These are phyloP conservation scores for Plectrocnemia conspersa DNA, from an alignment of 1,140 invertebrate genomes.

Conservation along the genomic window DNA sequence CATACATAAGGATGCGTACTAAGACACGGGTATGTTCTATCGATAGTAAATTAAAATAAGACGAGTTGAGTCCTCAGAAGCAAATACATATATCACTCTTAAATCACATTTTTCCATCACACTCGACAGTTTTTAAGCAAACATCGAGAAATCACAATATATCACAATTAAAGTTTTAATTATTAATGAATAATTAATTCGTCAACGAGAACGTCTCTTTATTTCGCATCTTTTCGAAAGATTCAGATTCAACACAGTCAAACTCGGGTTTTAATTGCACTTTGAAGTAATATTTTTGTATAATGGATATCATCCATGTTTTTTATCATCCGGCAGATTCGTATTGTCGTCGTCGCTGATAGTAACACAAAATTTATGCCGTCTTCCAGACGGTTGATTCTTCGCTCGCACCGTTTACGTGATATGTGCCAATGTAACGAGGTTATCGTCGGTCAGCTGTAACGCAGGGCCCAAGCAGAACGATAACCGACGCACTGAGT, in stretches of 20 bases:
- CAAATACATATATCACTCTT: conserved; percentile 36
- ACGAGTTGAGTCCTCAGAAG: conserved; percentile 30
- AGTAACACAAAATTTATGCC: conserved; percentile 1
- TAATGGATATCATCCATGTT: conserved; percentile 17
- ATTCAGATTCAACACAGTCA: conserved; percentile 23
- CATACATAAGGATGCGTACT: too few relatives aligned
- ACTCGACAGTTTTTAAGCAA: conserved; percentile 36
- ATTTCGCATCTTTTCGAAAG: conserved; percentile 4
- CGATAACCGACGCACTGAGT: conserved; percentile 10
- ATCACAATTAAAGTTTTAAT: conserved; percentile 35
- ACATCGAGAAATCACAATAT: conserved; percentile 37
- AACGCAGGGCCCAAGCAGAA: conserved; percentile 31
- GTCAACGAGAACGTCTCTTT: conserved; percentile 25
- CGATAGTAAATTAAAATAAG: conserved; percentile 21
- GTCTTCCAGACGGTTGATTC: conserved; percentile 2
- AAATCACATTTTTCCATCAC: conserved; percentile 37
- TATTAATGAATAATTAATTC: conserved; percentile 26
- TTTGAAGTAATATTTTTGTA: conserved; percentile 34
- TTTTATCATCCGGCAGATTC: conserved; percentile 3
- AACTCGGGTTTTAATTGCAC: conserved; percentile 34
- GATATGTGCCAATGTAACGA: conserved; percentile 15
- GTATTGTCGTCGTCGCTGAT: background rate
- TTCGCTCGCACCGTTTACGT: conserved; percentile 9
- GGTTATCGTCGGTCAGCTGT: conserved; percentile 29
- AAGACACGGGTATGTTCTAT: too few relatives aligned